Evolutionary conservation across 2,888 invertebrate genomes (phyloP), one percentile per base, ranked within the genome.

Genomic region (Tipula lateralis): DNA sequence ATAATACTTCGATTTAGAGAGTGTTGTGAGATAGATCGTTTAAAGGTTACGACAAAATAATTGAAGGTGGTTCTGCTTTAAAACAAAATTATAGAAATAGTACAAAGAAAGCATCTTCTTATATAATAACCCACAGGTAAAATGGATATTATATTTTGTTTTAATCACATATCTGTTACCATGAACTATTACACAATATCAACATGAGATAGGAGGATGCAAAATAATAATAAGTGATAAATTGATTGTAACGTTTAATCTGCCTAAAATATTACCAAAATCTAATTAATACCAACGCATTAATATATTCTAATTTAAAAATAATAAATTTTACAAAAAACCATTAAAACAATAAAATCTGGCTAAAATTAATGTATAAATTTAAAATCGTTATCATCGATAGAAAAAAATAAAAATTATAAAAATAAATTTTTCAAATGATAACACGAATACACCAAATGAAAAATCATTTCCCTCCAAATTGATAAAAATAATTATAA

Each of bases 261-360:
- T 66, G 24, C 24, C 24, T 24, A 66, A 66, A 66, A 24, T 24
- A 24, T 66, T 66, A 66, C 24, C 66, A 66, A 66, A 66, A 66
- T 66, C 24, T 24, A 66, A 66, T 66, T 50, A 66, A 66, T 66
- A 66, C 66, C 24, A 66, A 24, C 66, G 66, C 66, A 66, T 66
- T 66, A 66, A 66, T 66, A 66, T 66, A 66, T 66, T 66, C 66
- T 66, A 66, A 66, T 66, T 66, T 66, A 66, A 66, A 66, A 66
- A 66, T 66, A 66, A 66, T 66, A 66, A 66, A 66, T 66, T 66
- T 24, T 24, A 19, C 24, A 66, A 66, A n/a, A 66, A 66, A 6
- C 66, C 66, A 66, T 66, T 66, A 24, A 24, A 66, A 66, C 24
- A 66, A 66, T 66, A 66, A 66, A 66, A 66, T 66, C 24, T 24